Evolutionary conservation across 53 echinoderm and acorn worm genomes (phyloP), one percentile per base, ranked within the genome.

Genomic region (Temnopleurus reevesii): DNA sequence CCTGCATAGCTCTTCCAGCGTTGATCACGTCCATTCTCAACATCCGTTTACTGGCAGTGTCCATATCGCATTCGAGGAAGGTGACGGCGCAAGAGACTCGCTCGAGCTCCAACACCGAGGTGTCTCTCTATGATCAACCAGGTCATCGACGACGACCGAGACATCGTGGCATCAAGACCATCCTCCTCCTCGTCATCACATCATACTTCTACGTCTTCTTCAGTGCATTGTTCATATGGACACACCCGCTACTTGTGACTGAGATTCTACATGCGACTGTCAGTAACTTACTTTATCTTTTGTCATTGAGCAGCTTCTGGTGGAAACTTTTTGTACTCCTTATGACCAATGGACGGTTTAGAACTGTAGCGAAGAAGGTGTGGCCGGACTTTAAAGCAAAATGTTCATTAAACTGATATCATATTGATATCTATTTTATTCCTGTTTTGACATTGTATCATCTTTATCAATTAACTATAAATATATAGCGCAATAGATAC

Each of bases 241-340:
- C 71, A 1, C 88, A 87, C 23, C 71, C 88, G 7, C 25, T 51
- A 8, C 76, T 87, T 4, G 23, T 46, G 21, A 24, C 66, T 1
- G 65, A 87, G 0, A 0, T 87, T 10, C 35, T 33, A 8, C 88
- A 87, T 49, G 51, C 53, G 5, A 21, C 4, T 0, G 36, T 87
- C 1, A 47, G 49, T 18, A 87, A 87, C 25, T 8, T 87, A n/a
- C 71, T 87, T 2, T 87, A 87, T 34, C 29, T 87, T 35, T 29
- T 87, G 49, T 87, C 88, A 2, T 12, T 87, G 9, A 87, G 88
- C 43, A 87, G 88, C 30, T 87, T 87, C 53, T 87, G 88, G 88
- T 87, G 88, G 88, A 87, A 87, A 24, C 71, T 87, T 1, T 87
- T 66, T 51, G 88, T 87, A 5, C 53, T 87, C 51, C 9, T 87